Evolutionary conservation across 2,797 vertebrate species (phyloP).

Genomic region (Lindbergichthys nudifrons): DNA sequence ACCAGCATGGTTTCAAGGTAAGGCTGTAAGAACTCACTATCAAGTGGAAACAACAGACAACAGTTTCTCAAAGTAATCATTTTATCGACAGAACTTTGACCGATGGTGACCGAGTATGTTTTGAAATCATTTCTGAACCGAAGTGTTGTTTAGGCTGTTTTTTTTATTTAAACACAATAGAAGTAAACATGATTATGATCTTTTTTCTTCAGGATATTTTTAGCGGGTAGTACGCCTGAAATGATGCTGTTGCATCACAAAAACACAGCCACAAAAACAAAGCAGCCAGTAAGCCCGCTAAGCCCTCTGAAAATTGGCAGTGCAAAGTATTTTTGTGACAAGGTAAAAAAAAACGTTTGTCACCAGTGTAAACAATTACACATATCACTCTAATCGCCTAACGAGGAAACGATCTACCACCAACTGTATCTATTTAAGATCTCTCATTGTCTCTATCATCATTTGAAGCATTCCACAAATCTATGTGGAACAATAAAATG

Average conservation of each 20-base stretch:
- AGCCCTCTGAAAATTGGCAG: conserved; percentile 36
- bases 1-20: background rate
- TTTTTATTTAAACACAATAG: conserved; percentile 46
- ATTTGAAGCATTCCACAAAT: background rate
- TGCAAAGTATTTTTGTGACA: conserved; percentile 20
- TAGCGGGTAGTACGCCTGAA: conserved; percentile 49
- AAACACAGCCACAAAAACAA: conserved; percentile 51
- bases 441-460: conserved; percentile 16
- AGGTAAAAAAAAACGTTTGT: conserved; percentile 2
- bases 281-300: conserved; percentile 30
- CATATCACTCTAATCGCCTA: background rate
- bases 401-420: background rate
- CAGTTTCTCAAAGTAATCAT: background rate
- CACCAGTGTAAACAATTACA: background rate
- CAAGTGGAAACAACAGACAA: too few species aligned
- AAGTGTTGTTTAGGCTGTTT: conserved; percentile 26
- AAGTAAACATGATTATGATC: conserved; percentile 28
- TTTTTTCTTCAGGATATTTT: conserved; percentile 54
- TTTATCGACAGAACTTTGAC: background rate
- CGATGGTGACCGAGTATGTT: background rate
- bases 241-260: conserved; percentile 56
- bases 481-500: background rate
- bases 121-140: conserved; percentile 5
- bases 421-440: background rate
- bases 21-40: background rate